A percentile compares a stretch with the other conserved stretches of the same genome.
phyloP scores from a whole-genome alignment of 2,113 vertebrate genomes.

The Bagarius yarrelli region DNA sequence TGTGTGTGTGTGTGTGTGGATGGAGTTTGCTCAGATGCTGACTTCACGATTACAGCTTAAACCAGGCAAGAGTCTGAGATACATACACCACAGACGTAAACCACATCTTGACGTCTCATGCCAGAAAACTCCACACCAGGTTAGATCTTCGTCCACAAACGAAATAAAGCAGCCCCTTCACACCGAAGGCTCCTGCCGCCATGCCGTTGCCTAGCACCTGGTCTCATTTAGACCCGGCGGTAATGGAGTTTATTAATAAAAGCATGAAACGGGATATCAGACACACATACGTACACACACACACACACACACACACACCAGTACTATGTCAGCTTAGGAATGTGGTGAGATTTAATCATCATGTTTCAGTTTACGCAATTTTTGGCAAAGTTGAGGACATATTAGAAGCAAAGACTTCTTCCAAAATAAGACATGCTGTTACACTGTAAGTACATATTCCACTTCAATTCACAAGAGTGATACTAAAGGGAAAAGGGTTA shows the following conservation, averaged over 20 bases:
- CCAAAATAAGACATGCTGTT: background rate
- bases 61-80: background rate
- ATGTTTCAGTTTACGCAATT: slow-evolving; percentile 41
- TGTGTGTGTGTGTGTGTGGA: no score
- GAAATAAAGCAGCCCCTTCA: background rate
- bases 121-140: slow-evolving; percentile 21
- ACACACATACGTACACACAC: slow-evolving; percentile 25
- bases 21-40: background rate
- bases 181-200: background rate
- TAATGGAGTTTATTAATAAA: slow-evolving; percentile 67
- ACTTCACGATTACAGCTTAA: background rate
- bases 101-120: background rate
- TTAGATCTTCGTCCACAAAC: slow-evolving; percentile 19
- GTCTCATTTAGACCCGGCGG: slow-evolving; percentile 63
- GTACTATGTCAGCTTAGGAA: slow-evolving; percentile 58
- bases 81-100: background rate
- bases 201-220: slow-evolving; percentile 48
- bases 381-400: background rate
- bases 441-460: background rate
- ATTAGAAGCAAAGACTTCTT: background rate
- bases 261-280: slow-evolving; percentile 69
- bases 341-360: slow-evolving; percentile 63
- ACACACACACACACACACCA: slow-evolving; percentile 40
- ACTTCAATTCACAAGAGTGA: background rate
- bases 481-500: background rate